Conservation (phyloP, 2,888 invertebrate genomes). For the Erebia epiphron region DNA sequence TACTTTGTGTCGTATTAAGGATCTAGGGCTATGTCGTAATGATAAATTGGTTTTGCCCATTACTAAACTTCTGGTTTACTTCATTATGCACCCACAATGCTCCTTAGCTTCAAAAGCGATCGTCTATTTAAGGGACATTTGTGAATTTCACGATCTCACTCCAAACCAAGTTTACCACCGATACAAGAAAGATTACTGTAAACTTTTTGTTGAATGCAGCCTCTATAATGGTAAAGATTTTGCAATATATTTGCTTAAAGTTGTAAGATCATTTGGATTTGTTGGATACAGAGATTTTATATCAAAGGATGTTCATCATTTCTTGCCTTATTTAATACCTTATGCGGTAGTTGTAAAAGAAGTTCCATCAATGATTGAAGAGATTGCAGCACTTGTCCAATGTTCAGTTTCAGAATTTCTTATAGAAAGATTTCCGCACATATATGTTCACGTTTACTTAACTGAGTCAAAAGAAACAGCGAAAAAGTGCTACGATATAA, state of each 20-base stretch:
- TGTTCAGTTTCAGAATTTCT: conserved; percentile 84
- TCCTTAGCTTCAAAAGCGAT: conserved; percentile 82
- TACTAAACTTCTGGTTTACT: conserved; percentile 82
- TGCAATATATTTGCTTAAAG: conserved; percentile 82
- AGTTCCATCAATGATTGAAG: conserved; percentile 84
- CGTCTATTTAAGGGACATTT: conserved; percentile 81
- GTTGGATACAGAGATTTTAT: conserved; percentile 87
- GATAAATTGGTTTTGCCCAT: conserved; percentile 69
- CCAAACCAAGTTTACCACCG: conserved; percentile 84
- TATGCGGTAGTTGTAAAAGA: conserved; percentile 81
- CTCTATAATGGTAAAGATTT: conserved; percentile 82
- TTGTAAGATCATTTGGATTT: conserved; percentile 87
- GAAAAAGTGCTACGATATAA: conserved; percentile 84
- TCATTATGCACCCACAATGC: conserved; percentile 85
- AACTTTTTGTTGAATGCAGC: conserved; percentile 84
- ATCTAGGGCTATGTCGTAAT: conserved; percentile 69
- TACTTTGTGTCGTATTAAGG: conserved; percentile 78
- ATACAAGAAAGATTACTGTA: conserved; percentile 85
- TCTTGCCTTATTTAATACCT: conserved; percentile 85
- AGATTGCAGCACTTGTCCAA: conserved; percentile 83
- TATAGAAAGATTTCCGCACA: conserved; percentile 85
- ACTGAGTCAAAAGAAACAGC: conserved; percentile 83
- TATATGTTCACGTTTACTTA: conserved; percentile 87
- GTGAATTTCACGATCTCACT: conserved; percentile 77
- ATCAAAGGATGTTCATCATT: conserved; percentile 86